phyloP scores from a whole-genome alignment of 2,113 vertebrate species.

The Manacus vitellinus region DNA sequence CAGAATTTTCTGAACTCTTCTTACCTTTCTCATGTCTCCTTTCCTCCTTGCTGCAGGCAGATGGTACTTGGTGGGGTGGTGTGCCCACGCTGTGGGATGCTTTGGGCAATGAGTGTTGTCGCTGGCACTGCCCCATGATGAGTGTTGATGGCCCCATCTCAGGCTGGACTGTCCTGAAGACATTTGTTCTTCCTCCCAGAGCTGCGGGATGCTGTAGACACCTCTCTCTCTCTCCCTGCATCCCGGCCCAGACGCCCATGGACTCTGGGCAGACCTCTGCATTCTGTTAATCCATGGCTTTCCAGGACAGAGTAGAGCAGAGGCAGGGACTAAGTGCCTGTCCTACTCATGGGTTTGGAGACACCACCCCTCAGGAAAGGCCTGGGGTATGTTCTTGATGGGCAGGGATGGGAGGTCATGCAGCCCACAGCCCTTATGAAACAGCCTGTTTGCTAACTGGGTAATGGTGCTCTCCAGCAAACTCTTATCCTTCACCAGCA shows the following conservation, averaged over 20 bases:
- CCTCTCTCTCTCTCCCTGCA: accelerated
- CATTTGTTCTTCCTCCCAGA: neutral
- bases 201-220: neutral
- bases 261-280: neutral
- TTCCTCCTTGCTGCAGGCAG: neutral
- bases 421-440: neutral
- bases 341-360: neutral
- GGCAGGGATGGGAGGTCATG: neutral
- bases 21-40: neutral
- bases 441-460: neutral
- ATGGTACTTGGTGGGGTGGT: neutral
- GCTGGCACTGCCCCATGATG: neutral
- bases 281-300: neutral
- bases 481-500: neutral
- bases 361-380: neutral
- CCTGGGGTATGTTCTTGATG: too few relatives aligned
- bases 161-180: neutral
- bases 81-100: neutral
- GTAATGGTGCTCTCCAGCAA: neutral
- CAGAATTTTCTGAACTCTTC: neutral
- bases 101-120: neutral
- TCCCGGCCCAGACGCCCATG: neutral
- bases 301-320: neutral
- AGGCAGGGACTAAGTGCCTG: neutral
- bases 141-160: neutral